Evolutionary conservation across 2,888 invertebrate species (phyloP).

Genomic region (Cryptus viduatorius): DNA sequence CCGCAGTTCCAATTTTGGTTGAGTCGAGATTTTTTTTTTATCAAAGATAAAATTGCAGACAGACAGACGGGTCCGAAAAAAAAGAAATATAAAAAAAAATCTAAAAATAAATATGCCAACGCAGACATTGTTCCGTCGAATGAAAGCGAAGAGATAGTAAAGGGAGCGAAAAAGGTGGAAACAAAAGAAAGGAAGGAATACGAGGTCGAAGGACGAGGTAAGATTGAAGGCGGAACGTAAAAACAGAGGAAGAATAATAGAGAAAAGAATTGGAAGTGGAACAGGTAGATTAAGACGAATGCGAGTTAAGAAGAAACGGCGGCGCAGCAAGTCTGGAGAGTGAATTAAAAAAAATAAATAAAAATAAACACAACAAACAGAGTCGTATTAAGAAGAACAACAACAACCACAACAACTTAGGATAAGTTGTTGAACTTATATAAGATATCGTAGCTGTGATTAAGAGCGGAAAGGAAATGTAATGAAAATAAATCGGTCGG

Average conservation of each 20-base stretch:
- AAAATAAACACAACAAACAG: no score
- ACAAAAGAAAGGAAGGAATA: not conserved
- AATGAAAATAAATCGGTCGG: not conserved
- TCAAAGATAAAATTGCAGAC: no score
- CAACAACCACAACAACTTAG: no score
- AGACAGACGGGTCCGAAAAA: no score
- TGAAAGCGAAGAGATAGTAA: not conserved
- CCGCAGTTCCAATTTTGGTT: no score
- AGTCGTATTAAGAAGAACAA: no score
- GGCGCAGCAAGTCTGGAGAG: not conserved
- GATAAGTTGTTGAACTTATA: no score
- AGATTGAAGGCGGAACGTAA: not conserved
- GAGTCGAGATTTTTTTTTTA: no score
- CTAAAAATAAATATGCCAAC: not conserved
- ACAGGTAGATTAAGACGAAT: conserved; percentile 10
- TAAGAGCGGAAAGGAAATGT: no score
- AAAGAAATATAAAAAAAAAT: not conserved
- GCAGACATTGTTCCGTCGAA: not conserved
- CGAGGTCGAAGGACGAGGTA: not conserved
- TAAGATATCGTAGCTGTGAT: no score
- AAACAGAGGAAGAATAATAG: not conserved
- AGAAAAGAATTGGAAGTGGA: conserved; percentile 10
- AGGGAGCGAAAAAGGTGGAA: not conserved
- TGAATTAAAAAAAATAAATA: no score
- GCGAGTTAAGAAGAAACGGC: not conserved